These are phyloP conservation scores for Cossypha heuglini DNA, from an alignment of 2,797 vertebrate genomes.

Conservation along the genomic window DNA sequence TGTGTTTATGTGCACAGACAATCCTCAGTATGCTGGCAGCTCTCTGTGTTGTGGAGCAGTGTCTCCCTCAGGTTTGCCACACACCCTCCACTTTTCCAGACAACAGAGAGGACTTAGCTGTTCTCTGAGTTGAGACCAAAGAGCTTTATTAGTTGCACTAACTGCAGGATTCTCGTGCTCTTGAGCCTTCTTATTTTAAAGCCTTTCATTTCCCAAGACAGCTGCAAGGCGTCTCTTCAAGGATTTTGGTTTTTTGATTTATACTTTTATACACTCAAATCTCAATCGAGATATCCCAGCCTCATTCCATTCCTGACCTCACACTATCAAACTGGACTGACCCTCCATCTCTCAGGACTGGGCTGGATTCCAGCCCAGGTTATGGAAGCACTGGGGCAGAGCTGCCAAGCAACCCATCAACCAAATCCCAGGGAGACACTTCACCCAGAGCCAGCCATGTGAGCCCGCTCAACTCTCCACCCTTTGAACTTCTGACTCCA, in stretches of 20 bases:
- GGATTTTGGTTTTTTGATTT: conserved; percentile 79
- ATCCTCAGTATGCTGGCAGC: background rate
- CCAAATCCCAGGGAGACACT: conserved; percentile 59
- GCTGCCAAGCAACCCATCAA: conserved; percentile 72
- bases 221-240: conserved; percentile 75
- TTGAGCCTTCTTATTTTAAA: conserved; percentile 66
- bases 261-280: conserved; percentile 70
- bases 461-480: conserved; percentile 59
- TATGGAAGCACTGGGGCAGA: conserved; percentile 66
- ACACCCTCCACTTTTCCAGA: background rate
- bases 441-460: conserved; percentile 3
- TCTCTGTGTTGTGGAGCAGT: background rate
- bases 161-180: background rate
- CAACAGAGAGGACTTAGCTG: background rate
- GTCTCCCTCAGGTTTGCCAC: background rate
- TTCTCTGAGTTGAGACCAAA: background rate
- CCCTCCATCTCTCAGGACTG: conserved; percentile 71
- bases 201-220: conserved; percentile 70
- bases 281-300: conserved; percentile 67
- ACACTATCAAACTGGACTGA: conserved; percentile 65
- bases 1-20: background rate
- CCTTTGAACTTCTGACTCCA: conserved; percentile 71
- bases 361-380: conserved; percentile 70
- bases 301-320: conserved; percentile 76
- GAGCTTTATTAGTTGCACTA: conserved; percentile 20